Evolutionary conservation across 37 sponge, comb jelly and placozoan genomes (phyloP), one percentile per base, ranked within the genome.

Genomic region (Dysidea cf. avara): DNA sequence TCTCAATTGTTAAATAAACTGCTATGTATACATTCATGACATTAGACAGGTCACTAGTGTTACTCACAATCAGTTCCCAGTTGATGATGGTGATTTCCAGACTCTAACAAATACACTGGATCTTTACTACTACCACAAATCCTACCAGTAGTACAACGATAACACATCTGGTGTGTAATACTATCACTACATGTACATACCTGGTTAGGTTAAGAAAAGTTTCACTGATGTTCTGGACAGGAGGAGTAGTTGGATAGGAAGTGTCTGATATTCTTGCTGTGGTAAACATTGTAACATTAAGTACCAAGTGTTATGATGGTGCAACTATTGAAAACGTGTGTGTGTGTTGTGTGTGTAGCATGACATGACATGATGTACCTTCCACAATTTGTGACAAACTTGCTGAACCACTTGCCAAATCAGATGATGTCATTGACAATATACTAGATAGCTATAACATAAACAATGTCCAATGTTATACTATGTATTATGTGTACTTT

Each of bases 321-420:
- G 22, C 25, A 26, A 55, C 22, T 2, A 26, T 55, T 26, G 25
- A 26, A 26, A 26, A 26, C 56, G n/a, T n/a, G n/a, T n/a, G n/a
- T n/a, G n/a, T n/a, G n/a, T n/a, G n/a, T n/a, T 55, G 25, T 55
- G 25, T 26, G 5, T 2, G 31, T 28, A 18, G 18, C 24, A 1
- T 61, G 24, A 30, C 24, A 12, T 29, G 14, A 14, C 7, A 12
- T 29, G 11, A 39, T 9, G 47, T 43, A 86, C 86, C 86, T 80
- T 80, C 86, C 24, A 86, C 76, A 51, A 83, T 83, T 31, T 74
- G 71, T 2, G 83, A 30, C 0, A 83, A 37, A 20, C 68, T 83
- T 5, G 46, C 46, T 21, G 83, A 68, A 1, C 83, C 83, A 39
- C 68, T 18, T 7, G 40, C 26, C 53, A 51, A 38, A 36, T 74